phyloP scores from a whole-genome alignment of 1,140 invertebrate genomes.

The Brachionus calyciflorus region DNA sequence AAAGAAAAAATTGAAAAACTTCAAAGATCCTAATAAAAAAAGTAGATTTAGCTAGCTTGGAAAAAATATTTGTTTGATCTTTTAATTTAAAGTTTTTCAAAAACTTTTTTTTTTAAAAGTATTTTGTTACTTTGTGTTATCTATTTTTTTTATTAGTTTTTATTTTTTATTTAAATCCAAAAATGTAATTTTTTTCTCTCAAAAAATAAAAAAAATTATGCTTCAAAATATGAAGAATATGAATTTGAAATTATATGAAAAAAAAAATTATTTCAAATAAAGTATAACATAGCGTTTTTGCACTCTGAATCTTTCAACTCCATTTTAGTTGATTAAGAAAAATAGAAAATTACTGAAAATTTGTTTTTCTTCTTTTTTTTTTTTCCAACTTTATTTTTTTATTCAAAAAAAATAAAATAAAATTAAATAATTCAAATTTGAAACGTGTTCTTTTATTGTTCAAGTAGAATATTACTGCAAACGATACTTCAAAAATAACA shows the following conservation, averaged over 20 bases:
- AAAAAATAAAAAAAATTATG: slow-evolving; percentile 12
- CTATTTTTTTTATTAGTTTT: slow-evolving; percentile 13
- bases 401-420: background rate
- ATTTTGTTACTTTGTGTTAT: background rate
- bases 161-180: background rate
- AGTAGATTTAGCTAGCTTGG: background rate
- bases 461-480: too few relatives aligned
- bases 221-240: slow-evolving; percentile 34
- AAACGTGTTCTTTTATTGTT: too few relatives aligned
- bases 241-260: slow-evolving; percentile 3
- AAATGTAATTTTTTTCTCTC: background rate
- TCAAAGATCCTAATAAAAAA: background rate
- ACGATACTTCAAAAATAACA: too few relatives aligned
- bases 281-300: slow-evolving; percentile 35
- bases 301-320: slow-evolving; percentile 22
- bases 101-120: background rate
- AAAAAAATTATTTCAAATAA: background rate
- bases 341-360: background rate
- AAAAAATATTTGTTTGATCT: background rate
- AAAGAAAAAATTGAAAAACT: background rate
- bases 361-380: background rate
- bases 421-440: too few relatives aligned
- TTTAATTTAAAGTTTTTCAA: slow-evolving; percentile 20
- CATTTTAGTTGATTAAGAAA: background rate
- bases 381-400: background rate